Evolutionary conservation across 2,797 vertebrate genomes (phyloP).

Genomic region (Poeciliopsis paucimaculata): DNA sequence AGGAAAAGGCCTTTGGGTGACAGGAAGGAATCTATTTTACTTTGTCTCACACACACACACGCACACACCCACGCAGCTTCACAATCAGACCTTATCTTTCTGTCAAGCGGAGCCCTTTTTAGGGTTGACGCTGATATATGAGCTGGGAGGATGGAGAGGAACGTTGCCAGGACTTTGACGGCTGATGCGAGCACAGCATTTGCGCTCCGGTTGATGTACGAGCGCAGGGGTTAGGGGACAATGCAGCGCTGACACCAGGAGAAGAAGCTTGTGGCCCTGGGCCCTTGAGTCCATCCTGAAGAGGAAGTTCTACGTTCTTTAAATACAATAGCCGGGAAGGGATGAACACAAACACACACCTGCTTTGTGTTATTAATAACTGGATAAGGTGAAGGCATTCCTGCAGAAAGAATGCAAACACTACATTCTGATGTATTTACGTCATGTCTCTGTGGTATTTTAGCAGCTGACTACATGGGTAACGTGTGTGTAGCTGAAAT

Average conservation of each 20-base stretch:
- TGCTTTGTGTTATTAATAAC: conserved; percentile 65
- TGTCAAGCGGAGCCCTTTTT: conserved; percentile 70
- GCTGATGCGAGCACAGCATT: conserved; percentile 67
- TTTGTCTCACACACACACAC: conserved; percentile 51
- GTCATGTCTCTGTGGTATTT: background rate
- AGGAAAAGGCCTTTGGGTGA: conserved; percentile 62
- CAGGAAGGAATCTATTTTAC: conserved; percentile 72
- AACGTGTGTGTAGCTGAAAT: background rate
- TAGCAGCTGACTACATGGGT: background rate
- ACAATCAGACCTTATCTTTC: conserved; percentile 71
- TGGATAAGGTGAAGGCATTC: conserved; percentile 33
- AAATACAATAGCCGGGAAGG: conserved; percentile 42
- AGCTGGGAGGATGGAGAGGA: conserved; percentile 47
- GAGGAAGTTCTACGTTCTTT: conserved; percentile 55
- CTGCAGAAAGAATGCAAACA: conserved; percentile 3
- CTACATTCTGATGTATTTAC: background rate
- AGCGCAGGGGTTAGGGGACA: conserved; percentile 74
- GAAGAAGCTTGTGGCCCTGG: conserved; percentile 65
- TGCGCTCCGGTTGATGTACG: conserved; percentile 74
- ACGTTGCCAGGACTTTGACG: conserved; percentile 63
- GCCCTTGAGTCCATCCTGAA: conserved; percentile 53
- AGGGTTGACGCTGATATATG: conserved; percentile 79
- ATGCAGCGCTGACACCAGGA: conserved; percentile 63
- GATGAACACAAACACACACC: conserved; percentile 36
- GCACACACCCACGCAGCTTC: conserved; percentile 45